phyloP scores from a whole-genome alignment of 1,140 invertebrate species.

The Heliconius hermathena region DNA sequence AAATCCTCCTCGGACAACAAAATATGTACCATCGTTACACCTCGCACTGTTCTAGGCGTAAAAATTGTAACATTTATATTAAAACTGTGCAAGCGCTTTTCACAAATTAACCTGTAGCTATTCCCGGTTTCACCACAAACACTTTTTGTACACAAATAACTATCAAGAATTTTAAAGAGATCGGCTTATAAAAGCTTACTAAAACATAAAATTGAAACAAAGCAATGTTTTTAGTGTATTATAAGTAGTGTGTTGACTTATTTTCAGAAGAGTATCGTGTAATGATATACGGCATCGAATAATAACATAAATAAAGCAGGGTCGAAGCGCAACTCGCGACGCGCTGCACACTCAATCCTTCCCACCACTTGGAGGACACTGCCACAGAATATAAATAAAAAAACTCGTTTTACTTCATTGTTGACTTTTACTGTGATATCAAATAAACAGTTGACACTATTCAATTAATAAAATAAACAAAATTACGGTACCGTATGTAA shows the following conservation, averaged over 20 bases:
- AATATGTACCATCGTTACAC: background rate
- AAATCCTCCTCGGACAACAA: background rate
- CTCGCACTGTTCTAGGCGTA: background rate
- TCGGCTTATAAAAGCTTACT: background rate
- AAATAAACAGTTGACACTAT: background rate
- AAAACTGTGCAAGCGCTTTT: background rate
- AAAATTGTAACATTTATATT: background rate
- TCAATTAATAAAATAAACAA: background rate
- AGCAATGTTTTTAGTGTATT: background rate
- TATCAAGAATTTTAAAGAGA: background rate
- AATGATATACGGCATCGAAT: constrained; percentile 21
- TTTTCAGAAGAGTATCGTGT: background rate
- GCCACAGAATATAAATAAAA: constrained; percentile 32
- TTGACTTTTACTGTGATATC: background rate
- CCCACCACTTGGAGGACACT: constrained; percentile 24
- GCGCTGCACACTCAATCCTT: constrained; percentile 14
- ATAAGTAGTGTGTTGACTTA: background rate
- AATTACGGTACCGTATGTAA: background rate
- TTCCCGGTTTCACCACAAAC: constrained; percentile 30
- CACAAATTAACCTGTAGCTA: constrained; percentile 30
- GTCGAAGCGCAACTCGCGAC: background rate
- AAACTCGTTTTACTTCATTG: background rate
- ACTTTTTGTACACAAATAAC: constrained; percentile 28
- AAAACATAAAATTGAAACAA: background rate
- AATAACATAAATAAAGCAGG: constrained; percentile 35